phyloP scores from a whole-genome alignment of 92 coral and sea anemone species.

The Actinostola sp. region DNA sequence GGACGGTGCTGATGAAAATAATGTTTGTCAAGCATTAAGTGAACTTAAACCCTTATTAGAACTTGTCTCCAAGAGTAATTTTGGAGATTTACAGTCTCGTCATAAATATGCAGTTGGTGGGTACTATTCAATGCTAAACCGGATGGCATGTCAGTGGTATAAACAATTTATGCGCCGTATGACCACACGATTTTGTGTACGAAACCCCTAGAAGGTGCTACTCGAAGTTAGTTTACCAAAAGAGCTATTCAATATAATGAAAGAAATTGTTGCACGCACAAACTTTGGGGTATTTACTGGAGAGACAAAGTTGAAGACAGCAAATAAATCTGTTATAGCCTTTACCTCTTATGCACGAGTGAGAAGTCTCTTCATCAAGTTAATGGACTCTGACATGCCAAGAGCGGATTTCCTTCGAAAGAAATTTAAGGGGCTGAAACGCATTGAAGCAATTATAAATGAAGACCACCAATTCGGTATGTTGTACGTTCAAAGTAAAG shows the following conservation, averaged over 20 bases:
- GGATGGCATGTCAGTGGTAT: constrained; percentile 21
- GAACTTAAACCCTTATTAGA: constrained; percentile 34
- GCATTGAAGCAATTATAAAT: constrained; percentile 31
- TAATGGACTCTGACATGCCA: constrained; percentile 29
- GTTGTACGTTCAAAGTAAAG: constrained; percentile 30
- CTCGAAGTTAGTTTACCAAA: constrained; percentile 47
- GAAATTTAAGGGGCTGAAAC: constrained; percentile 35
- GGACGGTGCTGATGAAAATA: background rate
- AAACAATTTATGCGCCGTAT: constrained; percentile 27
- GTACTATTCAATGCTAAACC: constrained; percentile 42
- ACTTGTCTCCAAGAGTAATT: constrained; percentile 42
- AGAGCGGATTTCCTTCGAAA: constrained; percentile 22
- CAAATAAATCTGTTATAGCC: constrained; percentile 9
- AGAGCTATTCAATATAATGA: constrained; percentile 45
- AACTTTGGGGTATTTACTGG: constrained; percentile 48
- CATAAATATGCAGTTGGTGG: constrained; percentile 22
- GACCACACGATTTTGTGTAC: constrained; percentile 28
- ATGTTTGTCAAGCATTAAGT: constrained; percentile 32
- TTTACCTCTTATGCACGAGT: constrained; percentile 8
- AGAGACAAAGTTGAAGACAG: constrained; percentile 18
- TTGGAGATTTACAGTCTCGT: constrained; percentile 44
- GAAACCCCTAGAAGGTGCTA: constrained; percentile 55
- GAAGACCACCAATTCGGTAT: constrained; percentile 29
- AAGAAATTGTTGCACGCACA: constrained; percentile 31
- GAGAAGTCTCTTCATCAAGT: constrained; percentile 30